Conservation (phyloP, 2,113 vertebrate genomes). For the Larimichthys polyactis region DNA sequence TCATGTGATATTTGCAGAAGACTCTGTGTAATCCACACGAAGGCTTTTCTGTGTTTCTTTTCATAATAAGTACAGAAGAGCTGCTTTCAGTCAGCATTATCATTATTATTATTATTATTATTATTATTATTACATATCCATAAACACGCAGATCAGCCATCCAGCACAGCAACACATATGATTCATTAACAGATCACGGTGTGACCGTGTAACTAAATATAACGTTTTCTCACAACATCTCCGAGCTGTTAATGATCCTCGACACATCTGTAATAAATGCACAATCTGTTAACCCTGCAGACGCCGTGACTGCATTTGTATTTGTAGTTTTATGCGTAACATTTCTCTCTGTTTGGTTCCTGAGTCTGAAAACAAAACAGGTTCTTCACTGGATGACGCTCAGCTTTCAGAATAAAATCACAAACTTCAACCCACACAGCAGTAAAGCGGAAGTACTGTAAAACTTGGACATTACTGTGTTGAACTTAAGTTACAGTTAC, state of each 20-base stretch:
- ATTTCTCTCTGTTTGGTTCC: too few relatives aligned
- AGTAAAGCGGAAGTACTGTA: too few relatives aligned
- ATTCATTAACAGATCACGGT: conserved; percentile 27
- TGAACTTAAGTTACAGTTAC: too few relatives aligned
- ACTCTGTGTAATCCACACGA: conserved; percentile 18
- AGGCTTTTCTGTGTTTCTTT: conserved; percentile 24
- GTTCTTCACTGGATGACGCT: too few relatives aligned
- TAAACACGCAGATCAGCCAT: conserved; percentile 4
- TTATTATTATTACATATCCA: not conserved
- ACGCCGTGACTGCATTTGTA: too few relatives aligned
- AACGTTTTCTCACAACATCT: conserved; percentile 1
- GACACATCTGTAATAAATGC: conserved; percentile 18
- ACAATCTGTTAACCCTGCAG: not conserved
- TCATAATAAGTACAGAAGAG: not conserved
- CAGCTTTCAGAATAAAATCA: too few relatives aligned
- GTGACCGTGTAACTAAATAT: conserved; percentile 32
- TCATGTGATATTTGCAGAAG: conserved; percentile 66
- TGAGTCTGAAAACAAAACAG: too few relatives aligned
- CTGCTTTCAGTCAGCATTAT: not conserved
- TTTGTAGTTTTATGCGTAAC: too few relatives aligned
- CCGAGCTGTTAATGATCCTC: conserved; percentile 4
- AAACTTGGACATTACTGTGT: too few relatives aligned
- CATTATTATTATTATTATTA: too few relatives aligned
- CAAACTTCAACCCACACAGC: too few relatives aligned
- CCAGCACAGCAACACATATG: not conserved